Evolutionary conservation across 2,888 invertebrate genomes (phyloP).

Genomic region (Macaria liturata): DNA sequence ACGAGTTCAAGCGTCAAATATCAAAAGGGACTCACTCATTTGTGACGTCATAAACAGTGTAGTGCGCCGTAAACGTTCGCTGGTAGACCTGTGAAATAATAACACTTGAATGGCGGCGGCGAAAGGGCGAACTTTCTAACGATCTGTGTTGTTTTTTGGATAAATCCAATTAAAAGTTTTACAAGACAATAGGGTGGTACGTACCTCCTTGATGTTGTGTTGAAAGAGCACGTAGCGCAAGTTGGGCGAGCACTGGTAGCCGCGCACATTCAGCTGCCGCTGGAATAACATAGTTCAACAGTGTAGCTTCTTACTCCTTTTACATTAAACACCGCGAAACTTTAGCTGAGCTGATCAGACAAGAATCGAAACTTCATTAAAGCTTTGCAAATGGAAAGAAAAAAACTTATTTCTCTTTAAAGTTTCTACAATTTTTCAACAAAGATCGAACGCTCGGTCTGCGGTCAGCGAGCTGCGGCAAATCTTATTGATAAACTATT

Average conservation of each 20-base stretch:
- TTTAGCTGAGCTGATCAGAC: slow-evolving; percentile 11
- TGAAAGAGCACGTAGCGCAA: slow-evolving; percentile 94
- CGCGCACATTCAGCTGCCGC: slow-evolving; percentile 94
- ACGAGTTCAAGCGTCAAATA: slow-evolving; percentile 48
- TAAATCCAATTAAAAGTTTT: slow-evolving; percentile 53
- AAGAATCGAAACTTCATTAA: slow-evolving; percentile 17
- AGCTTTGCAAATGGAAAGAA: slow-evolving; percentile 5
- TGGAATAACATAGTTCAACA: slow-evolving; percentile 68
- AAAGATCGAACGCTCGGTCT: slow-evolving; percentile 40
- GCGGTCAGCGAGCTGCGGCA: slow-evolving; percentile 40
- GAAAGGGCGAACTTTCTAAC: slow-evolving; percentile 38
- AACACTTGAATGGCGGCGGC: slow-evolving; percentile 41
- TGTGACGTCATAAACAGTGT: slow-evolving; percentile 95
- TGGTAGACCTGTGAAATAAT: slow-evolving; percentile 89
- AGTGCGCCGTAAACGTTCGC: slow-evolving; percentile 93
- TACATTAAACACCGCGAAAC: slow-evolving; percentile 10
- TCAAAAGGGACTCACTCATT: slow-evolving; percentile 89
- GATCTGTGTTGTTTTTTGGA: slow-evolving; percentile 40
- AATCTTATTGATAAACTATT: slow-evolving; percentile 38
- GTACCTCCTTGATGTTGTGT: slow-evolving; percentile 94
- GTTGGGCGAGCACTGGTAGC: slow-evolving; percentile 93
- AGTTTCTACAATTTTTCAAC: slow-evolving; percentile 33
- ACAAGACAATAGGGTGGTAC: slow-evolving; percentile 30
- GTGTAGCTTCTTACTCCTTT: slow-evolving; percentile 14
- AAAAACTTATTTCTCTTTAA: slow-evolving; percentile 11